These are phyloP conservation scores for Urosaurus nigricauda DNA, from an alignment of 2,797 vertebrate genomes.

Conservation along the genomic window DNA sequence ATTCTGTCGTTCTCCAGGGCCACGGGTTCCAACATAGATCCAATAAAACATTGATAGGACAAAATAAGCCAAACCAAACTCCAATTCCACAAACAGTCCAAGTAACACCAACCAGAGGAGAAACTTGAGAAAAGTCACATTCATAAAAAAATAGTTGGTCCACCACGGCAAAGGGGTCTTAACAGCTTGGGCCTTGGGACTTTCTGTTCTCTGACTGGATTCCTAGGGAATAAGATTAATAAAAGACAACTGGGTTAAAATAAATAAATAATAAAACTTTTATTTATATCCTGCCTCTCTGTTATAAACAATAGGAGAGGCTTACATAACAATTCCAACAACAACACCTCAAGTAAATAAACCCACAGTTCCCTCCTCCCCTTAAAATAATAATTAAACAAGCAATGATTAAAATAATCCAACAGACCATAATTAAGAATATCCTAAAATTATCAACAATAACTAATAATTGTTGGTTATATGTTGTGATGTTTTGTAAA, in stretches of 20 bases:
- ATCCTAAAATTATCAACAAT: too few relatives aligned
- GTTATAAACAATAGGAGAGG: too few relatives aligned
- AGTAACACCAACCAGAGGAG: slow-evolving; percentile 93
- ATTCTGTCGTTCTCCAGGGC: slow-evolving; percentile 79
- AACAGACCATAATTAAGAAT: too few relatives aligned
- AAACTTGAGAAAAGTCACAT: slow-evolving; percentile 85
- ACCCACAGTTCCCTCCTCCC: too few relatives aligned
- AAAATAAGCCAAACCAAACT: slow-evolving; percentile 92
- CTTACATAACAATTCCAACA: too few relatives aligned
- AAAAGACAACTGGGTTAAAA: background rate
- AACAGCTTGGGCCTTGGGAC: background rate
- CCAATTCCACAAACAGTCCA: slow-evolving; percentile 90
- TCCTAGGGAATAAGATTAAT: slow-evolving; percentile 56
- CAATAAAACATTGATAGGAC: slow-evolving; percentile 94
- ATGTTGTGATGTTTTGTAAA: too few relatives aligned
- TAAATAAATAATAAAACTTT: too few relatives aligned
- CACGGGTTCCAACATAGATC: slow-evolving; percentile 91
- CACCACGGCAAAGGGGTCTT: background rate
- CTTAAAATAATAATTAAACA: too few relatives aligned
- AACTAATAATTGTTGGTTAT: too few relatives aligned
- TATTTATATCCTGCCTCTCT: too few relatives aligned
- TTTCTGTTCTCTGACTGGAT: slow-evolving; percentile 10
- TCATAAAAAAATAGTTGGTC: slow-evolving; percentile 64
- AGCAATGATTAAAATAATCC: too few relatives aligned
- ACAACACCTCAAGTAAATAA: too few relatives aligned